Conservation (phyloP, 2,113 vertebrate genomes). For the Tympanuchus pallidicinctus region DNA sequence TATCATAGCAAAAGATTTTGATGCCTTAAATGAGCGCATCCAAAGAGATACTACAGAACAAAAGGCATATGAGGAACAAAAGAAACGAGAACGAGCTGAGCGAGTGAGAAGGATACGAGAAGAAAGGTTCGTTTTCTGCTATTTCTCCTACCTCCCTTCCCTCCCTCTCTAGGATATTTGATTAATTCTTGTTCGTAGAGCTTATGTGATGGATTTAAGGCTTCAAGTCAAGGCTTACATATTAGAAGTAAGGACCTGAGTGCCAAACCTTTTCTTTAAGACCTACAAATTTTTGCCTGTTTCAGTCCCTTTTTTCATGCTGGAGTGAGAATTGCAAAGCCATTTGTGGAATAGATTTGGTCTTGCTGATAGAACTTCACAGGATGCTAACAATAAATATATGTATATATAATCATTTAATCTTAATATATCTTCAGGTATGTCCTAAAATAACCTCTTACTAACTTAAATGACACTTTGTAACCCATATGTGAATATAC, state of each 20-base stretch:
- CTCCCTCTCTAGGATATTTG: not conserved
- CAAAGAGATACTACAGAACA: conserved; percentile 92
- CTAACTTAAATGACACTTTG: not conserved
- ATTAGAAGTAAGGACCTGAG: not conserved
- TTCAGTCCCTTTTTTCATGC: not conserved
- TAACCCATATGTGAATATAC: not conserved
- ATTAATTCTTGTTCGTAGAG: not conserved
- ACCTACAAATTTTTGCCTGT: not conserved
- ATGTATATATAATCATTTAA: not conserved
- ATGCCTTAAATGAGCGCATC: conserved; percentile 90
- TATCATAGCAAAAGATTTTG: conserved; percentile 94
- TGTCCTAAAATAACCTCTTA: not conserved
- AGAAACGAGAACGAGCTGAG: conserved; percentile 89
- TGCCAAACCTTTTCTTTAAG: not conserved
- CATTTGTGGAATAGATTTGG: not conserved
- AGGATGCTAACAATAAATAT: not conserved
- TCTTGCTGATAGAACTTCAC: not conserved
- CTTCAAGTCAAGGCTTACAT: not conserved
- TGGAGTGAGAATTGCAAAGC: not conserved
- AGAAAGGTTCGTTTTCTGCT: conserved; percentile 84
- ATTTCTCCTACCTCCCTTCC: not conserved
- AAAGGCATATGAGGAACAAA: conserved; percentile 88
- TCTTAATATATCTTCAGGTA: not conserved
- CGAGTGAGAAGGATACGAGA: conserved; percentile 87
- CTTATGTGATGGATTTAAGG: not conserved